Evolutionary conservation across 2,797 vertebrate species (phyloP).

Genomic region (Channallabes apus): DNA sequence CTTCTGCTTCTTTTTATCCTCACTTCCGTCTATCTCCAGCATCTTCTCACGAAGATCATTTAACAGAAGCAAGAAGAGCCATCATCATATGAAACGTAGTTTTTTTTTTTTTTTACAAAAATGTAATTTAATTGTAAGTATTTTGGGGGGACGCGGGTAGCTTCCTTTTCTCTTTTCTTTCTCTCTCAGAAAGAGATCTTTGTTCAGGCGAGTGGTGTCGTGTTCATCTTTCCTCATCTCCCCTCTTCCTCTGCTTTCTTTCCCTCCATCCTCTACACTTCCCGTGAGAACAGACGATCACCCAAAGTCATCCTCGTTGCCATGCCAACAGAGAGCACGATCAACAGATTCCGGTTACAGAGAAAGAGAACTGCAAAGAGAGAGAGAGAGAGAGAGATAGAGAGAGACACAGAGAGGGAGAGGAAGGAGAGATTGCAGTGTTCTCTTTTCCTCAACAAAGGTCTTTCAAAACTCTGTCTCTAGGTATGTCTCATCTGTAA

Average conservation of each 20-base stretch:
- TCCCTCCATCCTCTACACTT: neutral
- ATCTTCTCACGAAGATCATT: neutral
- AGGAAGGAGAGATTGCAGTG: neutral
- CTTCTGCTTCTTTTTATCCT: neutral
- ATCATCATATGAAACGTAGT: too few relatives aligned
- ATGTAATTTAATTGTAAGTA: too few relatives aligned
- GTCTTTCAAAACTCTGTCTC: neutral
- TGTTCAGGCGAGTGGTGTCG: constrained; percentile 14
- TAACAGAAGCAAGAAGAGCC: neutral
- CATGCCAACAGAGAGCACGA: constrained; percentile 34
- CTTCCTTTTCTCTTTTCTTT: neutral
- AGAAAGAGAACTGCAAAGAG: constrained; percentile 23
- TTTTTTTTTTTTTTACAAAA: neutral
- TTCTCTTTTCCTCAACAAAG: neutral
- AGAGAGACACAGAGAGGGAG: neutral
- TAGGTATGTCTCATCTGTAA: neutral
- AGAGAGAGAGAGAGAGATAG: constrained; percentile 13
- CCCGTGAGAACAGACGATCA: constrained; percentile 43
- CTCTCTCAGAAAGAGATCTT: neutral
- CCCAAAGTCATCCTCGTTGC: constrained; percentile 44
- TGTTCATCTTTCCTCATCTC: constrained; percentile 13
- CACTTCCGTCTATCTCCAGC: neutral
- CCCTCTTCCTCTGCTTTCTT: neutral
- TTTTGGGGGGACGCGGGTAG: too few relatives aligned
- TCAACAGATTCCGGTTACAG: constrained; percentile 39